A percentile compares a stretch with the other conserved stretches of the same genome.
Conservation (phyloP, 1,140 invertebrate genomes). For the Drosophila nasuta region DNA sequence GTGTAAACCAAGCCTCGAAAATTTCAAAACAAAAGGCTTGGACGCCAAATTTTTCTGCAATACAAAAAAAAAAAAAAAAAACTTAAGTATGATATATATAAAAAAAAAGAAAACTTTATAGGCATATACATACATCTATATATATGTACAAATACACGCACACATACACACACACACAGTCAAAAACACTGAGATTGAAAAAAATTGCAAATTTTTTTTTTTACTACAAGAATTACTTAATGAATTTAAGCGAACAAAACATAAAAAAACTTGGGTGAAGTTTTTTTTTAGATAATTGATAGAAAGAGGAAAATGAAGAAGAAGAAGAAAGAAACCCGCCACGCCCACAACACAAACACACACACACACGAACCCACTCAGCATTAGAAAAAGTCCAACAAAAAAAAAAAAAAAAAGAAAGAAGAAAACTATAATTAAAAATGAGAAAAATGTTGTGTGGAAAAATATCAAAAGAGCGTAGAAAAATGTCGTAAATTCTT, state of each 20-base stretch:
- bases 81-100: conserved; percentile 38
- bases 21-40: conserved; percentile 50
- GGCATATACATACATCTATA: conserved; percentile 45
- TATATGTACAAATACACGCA: conserved; percentile 24
- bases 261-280: not conserved
- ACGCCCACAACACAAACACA: conserved; percentile 8
- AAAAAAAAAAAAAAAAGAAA: not conserved
- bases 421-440: not conserved
- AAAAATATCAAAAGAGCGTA: conserved; percentile 3
- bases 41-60: conserved; percentile 79
- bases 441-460: not conserved
- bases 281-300: conserved; percentile 8
- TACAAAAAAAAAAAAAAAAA: conserved; percentile 38
- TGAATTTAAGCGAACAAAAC: conserved; percentile 15
- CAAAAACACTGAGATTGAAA: conserved; percentile 22
- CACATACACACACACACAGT: conserved; percentile 15
- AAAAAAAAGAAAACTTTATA: conserved; percentile 60
- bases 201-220: conserved; percentile 23
- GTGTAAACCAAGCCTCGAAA: conserved; percentile 66
- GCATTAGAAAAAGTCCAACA: conserved; percentile 25
- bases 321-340: not conserved
- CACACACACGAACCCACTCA: conserved; percentile 12
- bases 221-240: conserved; percentile 21
- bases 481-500: not conserved
- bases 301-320: not conserved